phyloP scores from a whole-genome alignment of 2,797 vertebrate species.

The Gephyroberyx darwinii region DNA sequence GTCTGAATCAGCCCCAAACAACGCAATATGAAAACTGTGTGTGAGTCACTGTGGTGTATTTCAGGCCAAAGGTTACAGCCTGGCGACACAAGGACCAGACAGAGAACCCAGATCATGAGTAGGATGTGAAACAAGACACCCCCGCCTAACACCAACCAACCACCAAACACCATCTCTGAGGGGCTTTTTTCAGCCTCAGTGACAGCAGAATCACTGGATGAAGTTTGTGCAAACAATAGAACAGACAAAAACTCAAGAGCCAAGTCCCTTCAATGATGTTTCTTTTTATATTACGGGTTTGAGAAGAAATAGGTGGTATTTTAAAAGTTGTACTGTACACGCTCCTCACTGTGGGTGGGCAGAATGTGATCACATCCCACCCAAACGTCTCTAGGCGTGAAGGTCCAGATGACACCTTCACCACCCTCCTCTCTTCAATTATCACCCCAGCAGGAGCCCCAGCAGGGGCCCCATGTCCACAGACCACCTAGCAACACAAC shows the following conservation, averaged over 20 bases:
- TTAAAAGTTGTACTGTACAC: conserved; percentile 36
- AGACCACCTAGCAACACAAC: conserved; percentile 62
- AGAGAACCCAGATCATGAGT: conserved; percentile 37
- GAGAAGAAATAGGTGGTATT: conserved; percentile 27
- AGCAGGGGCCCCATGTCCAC: conserved; percentile 49
- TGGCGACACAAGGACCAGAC: conserved; percentile 68
- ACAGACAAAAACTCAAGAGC: neutral
- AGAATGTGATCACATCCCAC: conserved; percentile 57
- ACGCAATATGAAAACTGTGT: conserved; percentile 14
- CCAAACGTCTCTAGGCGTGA: conserved; percentile 55
- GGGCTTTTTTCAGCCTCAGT: conserved; percentile 48
- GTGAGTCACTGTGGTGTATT: conserved; percentile 55
- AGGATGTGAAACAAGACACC: conserved; percentile 65
- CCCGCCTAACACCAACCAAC: conserved; percentile 11
- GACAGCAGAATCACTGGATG: conserved; percentile 38
- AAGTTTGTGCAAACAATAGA: conserved; percentile 2
- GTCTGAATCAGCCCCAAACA: conserved; percentile 23
- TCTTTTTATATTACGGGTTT: neutral
- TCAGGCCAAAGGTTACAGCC: conserved; percentile 63
- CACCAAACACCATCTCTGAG: conserved; percentile 37
- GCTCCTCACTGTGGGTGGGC: conserved; percentile 56
- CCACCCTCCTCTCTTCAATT: conserved; percentile 66
- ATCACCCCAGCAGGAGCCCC: conserved; percentile 63
- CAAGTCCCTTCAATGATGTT: neutral
- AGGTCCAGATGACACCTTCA: conserved; percentile 59